Evolutionary conservation across 2,797 vertebrate genomes (phyloP), one percentile per base, ranked within the genome.

Genomic region (Kryptopterus vitreolus): DNA sequence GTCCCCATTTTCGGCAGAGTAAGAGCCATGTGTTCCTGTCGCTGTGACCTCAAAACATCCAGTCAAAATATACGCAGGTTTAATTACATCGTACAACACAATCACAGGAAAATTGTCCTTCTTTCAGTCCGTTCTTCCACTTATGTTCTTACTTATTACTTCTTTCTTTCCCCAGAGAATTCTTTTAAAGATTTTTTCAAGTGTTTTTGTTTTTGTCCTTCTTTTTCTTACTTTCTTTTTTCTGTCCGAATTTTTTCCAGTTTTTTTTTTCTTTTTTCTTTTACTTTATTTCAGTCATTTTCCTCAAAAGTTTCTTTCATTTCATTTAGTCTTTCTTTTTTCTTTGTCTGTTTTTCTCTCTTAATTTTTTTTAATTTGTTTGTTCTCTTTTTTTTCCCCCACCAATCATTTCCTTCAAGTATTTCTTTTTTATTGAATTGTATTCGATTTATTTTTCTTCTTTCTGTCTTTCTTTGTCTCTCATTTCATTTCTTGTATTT

Each of bases 1-100:
- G 98, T 99, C 84, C 98, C 98, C 24, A 97, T 99, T 91, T 93
- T 97, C 84, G 98, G 97, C 90, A 95, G 94, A 95, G 98, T 99
- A 94, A 96, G 91, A 79, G 22, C n/a, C 11, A 1, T 8, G 22
- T 16, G 38, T n/a, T 13, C 24, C 38, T 48, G 16, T 48, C n/a
- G 26, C 38, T 16, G 52, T 16, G 20, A 43, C 38, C 38, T 12
- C 2, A 24, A 24, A 43, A 43, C 10, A 46, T 8, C 11, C 46
- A 43, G 46, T 8, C 0, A 31, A 62, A 62, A 26, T 3, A 59
- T 62, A 16, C 3, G 16, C 7, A 18, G 13, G 4, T 31, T 18
- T 31, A 31, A 11, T 5, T 5, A 22, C 57, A 26, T 26, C 4
- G 8, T 16, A 66, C 6, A 12, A n/a, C 38, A 24, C 13, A 46